Evolutionary conservation across 2,888 invertebrate species (phyloP).

Genomic region (Loripinus fragilis): DNA sequence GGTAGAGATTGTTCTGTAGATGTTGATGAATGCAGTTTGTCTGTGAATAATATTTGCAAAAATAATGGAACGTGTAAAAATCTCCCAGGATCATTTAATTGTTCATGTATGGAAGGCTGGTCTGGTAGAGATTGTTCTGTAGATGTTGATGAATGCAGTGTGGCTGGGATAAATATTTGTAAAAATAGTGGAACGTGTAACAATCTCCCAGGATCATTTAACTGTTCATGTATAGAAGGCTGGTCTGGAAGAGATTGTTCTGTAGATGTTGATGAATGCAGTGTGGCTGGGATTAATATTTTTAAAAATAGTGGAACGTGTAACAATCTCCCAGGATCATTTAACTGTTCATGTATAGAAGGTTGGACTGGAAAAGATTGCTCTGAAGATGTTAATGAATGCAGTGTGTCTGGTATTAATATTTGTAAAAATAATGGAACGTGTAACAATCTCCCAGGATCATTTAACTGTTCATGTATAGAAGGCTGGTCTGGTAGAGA

Average conservation of each 20-base stretch:
- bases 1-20: constrained; percentile 36
- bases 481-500: constrained; percentile 34
- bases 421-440: constrained; percentile 35
- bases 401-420: constrained; percentile 25
- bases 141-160: constrained; percentile 66
- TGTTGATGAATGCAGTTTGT: constrained; percentile 93
- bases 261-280: constrained; percentile 67
- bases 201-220: constrained; percentile 48
- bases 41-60: constrained; percentile 86
- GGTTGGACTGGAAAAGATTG: constrained; percentile 55
- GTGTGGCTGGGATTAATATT: constrained; percentile 48
- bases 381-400: constrained; percentile 43
- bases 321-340: constrained; percentile 50
- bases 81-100: constrained; percentile 42
- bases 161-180: constrained; percentile 24
- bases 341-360: constrained; percentile 53
- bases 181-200: constrained; percentile 42
- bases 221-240: constrained; percentile 47
- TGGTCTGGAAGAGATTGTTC: constrained; percentile 53
- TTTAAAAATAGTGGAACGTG: constrained; percentile 50
- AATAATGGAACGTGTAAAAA: constrained; percentile 51
- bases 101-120: constrained; percentile 52
- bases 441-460: constrained; percentile 38
- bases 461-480: constrained; percentile 39
- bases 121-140: constrained; percentile 45